Evolutionary conservation across 1,140 invertebrate species (phyloP).

Genomic region (Sweltsa coloradensis): DNA sequence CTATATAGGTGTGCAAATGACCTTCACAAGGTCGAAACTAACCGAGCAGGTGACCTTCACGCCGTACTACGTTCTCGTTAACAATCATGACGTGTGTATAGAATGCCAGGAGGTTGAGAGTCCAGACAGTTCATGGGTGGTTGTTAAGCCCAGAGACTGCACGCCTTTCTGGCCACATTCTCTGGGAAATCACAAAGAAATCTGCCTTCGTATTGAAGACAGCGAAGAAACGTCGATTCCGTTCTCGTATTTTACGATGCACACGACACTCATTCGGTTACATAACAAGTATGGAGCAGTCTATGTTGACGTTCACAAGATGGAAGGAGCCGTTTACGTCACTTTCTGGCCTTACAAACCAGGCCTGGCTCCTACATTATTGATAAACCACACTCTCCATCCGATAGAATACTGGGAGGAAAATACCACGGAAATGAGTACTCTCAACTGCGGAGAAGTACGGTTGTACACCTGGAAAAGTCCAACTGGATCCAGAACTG

Average conservation of each 20-base stretch:
- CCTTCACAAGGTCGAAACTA: constrained; percentile 77
- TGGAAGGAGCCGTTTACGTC: constrained; percentile 81
- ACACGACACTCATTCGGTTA: constrained; percentile 67
- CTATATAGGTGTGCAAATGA: constrained; percentile 87
- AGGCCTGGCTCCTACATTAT: constrained; percentile 73
- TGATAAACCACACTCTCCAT: constrained; percentile 89
- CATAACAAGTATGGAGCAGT: constrained; percentile 77
- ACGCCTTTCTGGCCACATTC: constrained; percentile 71
- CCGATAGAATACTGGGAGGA: too few relatives aligned
- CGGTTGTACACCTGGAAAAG: too few relatives aligned
- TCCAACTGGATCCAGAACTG: too few relatives aligned
- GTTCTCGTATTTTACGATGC: constrained; percentile 74
- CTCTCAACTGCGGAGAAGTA: too few relatives aligned
- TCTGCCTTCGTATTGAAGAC: constrained; percentile 45
- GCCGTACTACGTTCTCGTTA: constrained; percentile 89
- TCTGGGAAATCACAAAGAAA: constrained; percentile 43
- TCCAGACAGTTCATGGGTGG: constrained; percentile 48
- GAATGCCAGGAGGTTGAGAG: constrained; percentile 67
- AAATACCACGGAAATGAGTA: too few relatives aligned
- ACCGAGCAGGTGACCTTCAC: constrained; percentile 95
- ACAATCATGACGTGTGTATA: constrained; percentile 63
- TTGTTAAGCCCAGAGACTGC: constrained; percentile 56
- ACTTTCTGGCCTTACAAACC: constrained; percentile 65
- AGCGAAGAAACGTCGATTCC: constrained; percentile 53
- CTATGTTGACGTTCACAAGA: constrained; percentile 81